A percentile compares a stretch with the other conserved stretches of the same genome.
Evolutionary conservation across 1,140 invertebrate species (phyloP).

Genomic region (Lepidostoma basale): DNA sequence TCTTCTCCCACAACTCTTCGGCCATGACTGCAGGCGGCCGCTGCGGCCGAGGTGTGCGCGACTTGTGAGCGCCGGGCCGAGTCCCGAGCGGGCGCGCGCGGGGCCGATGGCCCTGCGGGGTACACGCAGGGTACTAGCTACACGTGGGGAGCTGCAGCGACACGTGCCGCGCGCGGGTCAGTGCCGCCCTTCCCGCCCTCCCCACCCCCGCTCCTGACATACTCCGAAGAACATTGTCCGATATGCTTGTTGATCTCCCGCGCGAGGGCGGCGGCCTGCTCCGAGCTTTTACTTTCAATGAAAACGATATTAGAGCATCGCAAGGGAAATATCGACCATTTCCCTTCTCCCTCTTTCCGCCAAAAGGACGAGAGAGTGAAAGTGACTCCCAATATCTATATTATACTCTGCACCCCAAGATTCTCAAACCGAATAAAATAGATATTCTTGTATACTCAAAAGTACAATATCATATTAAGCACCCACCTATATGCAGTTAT

Average conservation of each 20-base stretch:
- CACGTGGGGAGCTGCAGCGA: conserved; percentile 52
- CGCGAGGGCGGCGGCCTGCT: neutral
- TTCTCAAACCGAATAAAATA: too few species aligned
- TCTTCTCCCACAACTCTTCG: conserved; percentile 45
- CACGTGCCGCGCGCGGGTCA: conserved; percentile 45
- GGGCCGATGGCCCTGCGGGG: conserved; percentile 47
- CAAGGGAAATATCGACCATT: conserved; percentile 15
- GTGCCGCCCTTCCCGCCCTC: conserved; percentile 46
- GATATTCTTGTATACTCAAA: too few species aligned
- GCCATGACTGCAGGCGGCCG: conserved; percentile 45
- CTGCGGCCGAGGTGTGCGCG: conserved; percentile 19
- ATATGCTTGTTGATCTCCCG: neutral
- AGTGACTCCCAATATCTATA: too few species aligned
- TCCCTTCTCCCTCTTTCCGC: neutral
- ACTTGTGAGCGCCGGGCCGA: conserved; percentile 44
- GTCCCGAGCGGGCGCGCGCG: conserved; percentile 47
- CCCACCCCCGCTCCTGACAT: conserved; percentile 42
- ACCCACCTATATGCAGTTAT: too few species aligned
- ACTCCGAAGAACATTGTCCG: conserved; percentile 38
- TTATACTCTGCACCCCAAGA: too few species aligned
- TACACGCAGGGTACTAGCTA: too few species aligned
- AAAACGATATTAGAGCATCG: conserved; percentile 8
- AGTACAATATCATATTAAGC: too few species aligned
- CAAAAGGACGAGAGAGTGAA: neutral
- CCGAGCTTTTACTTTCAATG: conserved; percentile 29